Evolutionary conservation across 1,140 invertebrate genomes (phyloP).

Genomic region (Metopolophium dirhodum): DNA sequence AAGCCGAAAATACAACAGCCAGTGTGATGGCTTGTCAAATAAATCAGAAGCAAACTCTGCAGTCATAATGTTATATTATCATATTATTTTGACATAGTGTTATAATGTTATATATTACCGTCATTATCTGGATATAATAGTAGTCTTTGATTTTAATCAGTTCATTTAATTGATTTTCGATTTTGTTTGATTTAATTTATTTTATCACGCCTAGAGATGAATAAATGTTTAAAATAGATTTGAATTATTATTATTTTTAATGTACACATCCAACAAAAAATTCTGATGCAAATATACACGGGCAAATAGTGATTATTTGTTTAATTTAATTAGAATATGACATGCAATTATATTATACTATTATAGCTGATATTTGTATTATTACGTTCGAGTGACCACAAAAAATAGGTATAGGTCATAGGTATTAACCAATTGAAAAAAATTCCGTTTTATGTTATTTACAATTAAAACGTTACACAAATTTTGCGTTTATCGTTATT

Average conservation of each 20-base stretch:
- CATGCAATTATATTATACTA: too few relatives aligned
- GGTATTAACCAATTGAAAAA: not conserved
- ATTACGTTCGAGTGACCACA: not conserved
- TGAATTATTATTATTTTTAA: not conserved
- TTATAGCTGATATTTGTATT: too few relatives aligned
- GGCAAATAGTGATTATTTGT: not conserved
- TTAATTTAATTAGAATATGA: too few relatives aligned
- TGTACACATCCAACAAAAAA: not conserved
- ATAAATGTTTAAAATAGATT: not conserved
- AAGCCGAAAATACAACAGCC: not conserved
- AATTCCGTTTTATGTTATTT: too few relatives aligned
- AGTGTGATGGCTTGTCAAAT: conserved; percentile 30
- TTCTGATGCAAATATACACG: not conserved
- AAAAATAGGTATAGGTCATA: not conserved
- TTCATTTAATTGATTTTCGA: not conserved
- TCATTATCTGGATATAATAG: not conserved
- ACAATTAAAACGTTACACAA: too few relatives aligned
- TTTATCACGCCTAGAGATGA: not conserved
- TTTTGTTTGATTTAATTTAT: not conserved
- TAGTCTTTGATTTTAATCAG: not conserved
- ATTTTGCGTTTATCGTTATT: too few relatives aligned
- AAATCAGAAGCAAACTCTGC: not conserved
- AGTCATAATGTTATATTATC: too few relatives aligned
- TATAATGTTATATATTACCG: too few relatives aligned
- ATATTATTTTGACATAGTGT: too few relatives aligned